phyloP scores from a whole-genome alignment of 2,888 invertebrate genomes.

The Hemaris fuciformis region DNA sequence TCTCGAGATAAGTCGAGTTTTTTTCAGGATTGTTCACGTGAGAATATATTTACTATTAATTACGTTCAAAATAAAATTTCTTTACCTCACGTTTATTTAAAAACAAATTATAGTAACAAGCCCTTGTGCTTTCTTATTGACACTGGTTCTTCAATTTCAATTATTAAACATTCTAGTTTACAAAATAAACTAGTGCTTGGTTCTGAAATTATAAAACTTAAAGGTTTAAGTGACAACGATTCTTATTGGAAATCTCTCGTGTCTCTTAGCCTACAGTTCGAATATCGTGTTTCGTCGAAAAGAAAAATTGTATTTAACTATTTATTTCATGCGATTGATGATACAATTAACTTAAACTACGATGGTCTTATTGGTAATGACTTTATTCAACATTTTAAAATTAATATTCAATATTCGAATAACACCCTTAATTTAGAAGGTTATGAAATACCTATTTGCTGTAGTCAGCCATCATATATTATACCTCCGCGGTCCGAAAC shows the following conservation, averaged over 20 bases:
- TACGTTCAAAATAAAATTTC: background rate
- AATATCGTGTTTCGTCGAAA: no score
- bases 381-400: background rate
- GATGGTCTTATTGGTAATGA: background rate
- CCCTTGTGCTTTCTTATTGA: slow-evolving; percentile 12
- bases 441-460: background rate
- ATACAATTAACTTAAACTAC: background rate
- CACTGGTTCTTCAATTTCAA: background rate
- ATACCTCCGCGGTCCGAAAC: background rate
- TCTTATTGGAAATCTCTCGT: background rate
- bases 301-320: background rate
- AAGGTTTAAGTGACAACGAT: background rate
- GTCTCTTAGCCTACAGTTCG: background rate
- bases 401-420: background rate
- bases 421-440: background rate
- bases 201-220: background rate
- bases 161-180: background rate
- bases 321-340: background rate
- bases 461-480: background rate
- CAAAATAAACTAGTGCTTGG: background rate
- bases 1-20: no score
- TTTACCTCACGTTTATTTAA: background rate
- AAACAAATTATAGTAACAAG: background rate
- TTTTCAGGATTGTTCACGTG: no score
- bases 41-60: no score